phyloP scores from a whole-genome alignment of 2,797 vertebrate species.

The Neolamprologus multifasciatus region DNA sequence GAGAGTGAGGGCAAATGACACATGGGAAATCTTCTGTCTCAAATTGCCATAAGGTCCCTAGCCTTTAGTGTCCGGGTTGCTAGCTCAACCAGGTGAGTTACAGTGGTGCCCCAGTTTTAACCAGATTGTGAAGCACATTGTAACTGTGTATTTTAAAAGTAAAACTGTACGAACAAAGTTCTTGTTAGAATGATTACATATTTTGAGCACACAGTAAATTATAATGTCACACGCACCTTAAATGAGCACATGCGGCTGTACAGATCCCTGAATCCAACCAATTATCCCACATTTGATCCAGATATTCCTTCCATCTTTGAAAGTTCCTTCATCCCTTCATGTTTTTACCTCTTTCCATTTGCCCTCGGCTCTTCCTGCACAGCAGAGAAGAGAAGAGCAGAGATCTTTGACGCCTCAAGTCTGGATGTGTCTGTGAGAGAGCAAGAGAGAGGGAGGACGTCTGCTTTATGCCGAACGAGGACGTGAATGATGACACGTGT shows the following conservation, averaged over 20 bases:
- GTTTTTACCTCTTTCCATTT: background rate
- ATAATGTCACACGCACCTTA: background rate
- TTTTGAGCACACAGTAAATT: background rate
- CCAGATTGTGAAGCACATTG: background rate
- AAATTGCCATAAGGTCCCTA: background rate
- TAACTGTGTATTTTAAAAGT: background rate
- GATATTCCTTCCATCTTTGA: background rate
- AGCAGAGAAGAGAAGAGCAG: background rate
- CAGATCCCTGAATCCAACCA: background rate
- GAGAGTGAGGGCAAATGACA: background rate
- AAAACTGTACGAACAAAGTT: background rate
- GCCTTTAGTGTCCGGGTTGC: background rate
- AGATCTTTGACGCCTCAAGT: constrained; percentile 4
- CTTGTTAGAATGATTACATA: background rate
- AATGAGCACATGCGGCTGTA: background rate
- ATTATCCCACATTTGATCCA: constrained; percentile 15
- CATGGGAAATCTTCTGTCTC: background rate
- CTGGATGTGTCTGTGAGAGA: background rate
- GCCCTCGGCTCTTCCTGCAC: background rate
- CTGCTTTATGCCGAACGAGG: background rate
- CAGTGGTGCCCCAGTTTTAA: background rate
- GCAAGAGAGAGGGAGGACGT: background rate
- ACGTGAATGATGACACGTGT: constrained; percentile 36
- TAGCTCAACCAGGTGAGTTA: background rate
- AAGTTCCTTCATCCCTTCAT: background rate